phyloP scores from a whole-genome alignment of 2,113 vertebrate species.

The Cyprinodon brontotheroides region DNA sequence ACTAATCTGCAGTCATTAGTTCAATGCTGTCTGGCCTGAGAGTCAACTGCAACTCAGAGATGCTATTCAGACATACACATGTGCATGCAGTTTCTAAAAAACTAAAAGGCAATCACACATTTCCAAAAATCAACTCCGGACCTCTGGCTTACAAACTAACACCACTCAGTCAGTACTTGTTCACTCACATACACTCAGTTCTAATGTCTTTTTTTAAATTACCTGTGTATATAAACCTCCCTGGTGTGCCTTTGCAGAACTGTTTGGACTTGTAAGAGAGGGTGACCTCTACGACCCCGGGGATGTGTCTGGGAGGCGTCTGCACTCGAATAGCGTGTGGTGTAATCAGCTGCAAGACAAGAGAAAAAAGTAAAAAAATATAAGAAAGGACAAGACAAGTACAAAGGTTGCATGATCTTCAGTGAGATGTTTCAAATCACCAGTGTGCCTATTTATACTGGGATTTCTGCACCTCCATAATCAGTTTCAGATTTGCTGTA shows the following conservation, averaged over 20 bases:
- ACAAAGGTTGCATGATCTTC: background rate
- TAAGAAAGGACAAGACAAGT: background rate
- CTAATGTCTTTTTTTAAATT: background rate
- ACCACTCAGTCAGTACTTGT: background rate
- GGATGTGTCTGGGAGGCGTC: conserved; percentile 77
- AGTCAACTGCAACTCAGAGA: conserved; percentile 82
- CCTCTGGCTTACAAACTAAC: background rate
- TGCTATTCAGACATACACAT: conserved; percentile 61
- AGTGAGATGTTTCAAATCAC: background rate
- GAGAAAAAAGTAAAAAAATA: conserved; percentile 5
- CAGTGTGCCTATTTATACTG: background rate
- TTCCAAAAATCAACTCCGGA: background rate
- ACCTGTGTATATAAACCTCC: conserved; percentile 76
- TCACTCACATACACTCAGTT: background rate
- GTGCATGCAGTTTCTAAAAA: background rate
- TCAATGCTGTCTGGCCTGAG: conserved; percentile 72
- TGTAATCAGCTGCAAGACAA: conserved; percentile 61
- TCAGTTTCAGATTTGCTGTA: background rate
- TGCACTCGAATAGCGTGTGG: conserved; percentile 74
- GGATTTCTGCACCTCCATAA: background rate
- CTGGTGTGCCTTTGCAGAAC: conserved; percentile 77
- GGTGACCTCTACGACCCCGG: conserved; percentile 75
- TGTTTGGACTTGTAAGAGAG: conserved; percentile 78
- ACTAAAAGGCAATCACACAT: background rate
- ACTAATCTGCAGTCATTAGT: conserved; percentile 78